Conservation (phyloP, 2,888 invertebrate species). For the Theodoxus fluviatilis region DNA sequence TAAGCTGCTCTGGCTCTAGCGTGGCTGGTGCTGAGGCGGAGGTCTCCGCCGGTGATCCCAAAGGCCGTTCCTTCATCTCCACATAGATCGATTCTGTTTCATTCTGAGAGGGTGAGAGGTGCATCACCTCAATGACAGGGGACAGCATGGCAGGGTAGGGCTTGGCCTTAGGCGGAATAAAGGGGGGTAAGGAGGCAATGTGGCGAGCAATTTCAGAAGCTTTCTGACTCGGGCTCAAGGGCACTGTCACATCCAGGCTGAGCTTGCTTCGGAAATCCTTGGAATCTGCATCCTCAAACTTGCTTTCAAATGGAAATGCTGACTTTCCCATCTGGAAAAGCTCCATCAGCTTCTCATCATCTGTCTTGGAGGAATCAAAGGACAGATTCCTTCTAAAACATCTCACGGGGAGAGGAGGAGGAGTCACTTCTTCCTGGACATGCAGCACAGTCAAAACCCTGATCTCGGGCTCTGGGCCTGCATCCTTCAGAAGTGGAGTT, state of each 20-base stretch:
- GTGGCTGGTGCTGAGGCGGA: not conserved
- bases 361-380: conserved; percentile 47
- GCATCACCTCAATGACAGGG: conserved; percentile 43
- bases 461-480: conserved; percentile 32
- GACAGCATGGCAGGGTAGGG: conserved; percentile 44
- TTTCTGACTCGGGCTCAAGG: conserved; percentile 42
- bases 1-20: conserved; percentile 36
- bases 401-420: conserved; percentile 14
- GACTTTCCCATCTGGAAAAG: conserved; percentile 39
- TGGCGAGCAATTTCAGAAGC: conserved; percentile 48
- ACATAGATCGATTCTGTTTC: conserved; percentile 31
- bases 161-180: conserved; percentile 55
- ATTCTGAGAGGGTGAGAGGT: conserved; percentile 15
- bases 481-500: conserved; percentile 32
- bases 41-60: conserved; percentile 1
- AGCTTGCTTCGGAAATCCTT: conserved; percentile 39
- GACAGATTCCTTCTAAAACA: not conserved
- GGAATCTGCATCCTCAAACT: conserved; percentile 7
- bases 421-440: conserved; percentile 36
- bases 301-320: too few relatives aligned
- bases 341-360: conserved; percentile 57
- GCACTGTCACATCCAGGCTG: conserved; percentile 31
- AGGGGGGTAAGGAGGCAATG: conserved; percentile 48
- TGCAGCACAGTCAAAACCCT: conserved; percentile 48
- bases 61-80: conserved; percentile 30